Evolutionary conservation across 2,797 vertebrate species (phyloP), one percentile per base, ranked within the genome.

Genomic region (Simalia tracyae): DNA sequence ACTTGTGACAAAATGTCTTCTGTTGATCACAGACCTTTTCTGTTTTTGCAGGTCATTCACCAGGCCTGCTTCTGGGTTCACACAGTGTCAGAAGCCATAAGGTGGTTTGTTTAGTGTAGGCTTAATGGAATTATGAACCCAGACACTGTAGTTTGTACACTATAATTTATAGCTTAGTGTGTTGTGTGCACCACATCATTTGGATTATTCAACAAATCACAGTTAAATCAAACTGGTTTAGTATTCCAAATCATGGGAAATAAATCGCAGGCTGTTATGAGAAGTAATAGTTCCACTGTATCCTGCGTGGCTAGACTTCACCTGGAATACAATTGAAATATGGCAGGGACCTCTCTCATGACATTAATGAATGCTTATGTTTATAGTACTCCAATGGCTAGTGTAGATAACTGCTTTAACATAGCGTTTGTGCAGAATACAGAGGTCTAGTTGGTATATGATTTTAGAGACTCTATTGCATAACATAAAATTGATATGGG

Each of bases 371-470:
- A 85, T 64, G 50, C 59, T 31, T 86, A 50, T n/a, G 60, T 90
- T 66, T 90, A 61, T 24, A 36, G 60, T 36, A 54, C 19, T 31
- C 2, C 89, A 94, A 63, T 28, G 3, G 59, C 17, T 19, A 86
- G 42, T 28, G 28, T 42, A 86, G 24, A 46, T 22, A 14, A 57
- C 22, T 85, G 24, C 24, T 66, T 84, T 89, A 64, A 89, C 19
- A 26, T 64, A 84, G 57, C 89, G 9, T 84, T 54, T 86, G 81
- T 93, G 84, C 92, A 54, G 93, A 91, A 59, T 86, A 87, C 91
- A 93, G 93, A 84, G 87, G 88, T n/a, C 17, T 19, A 72, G 92
- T 85, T 76, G 60, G 26, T 84, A 89, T 54, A 10, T 68, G 54
- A 31, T 50, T n/a, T 89, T 50, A 68, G 59, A 72, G 28, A 86